Evolutionary conservation across 1,140 invertebrate genomes (phyloP).

Genomic region (Scaptomyza pallida): DNA sequence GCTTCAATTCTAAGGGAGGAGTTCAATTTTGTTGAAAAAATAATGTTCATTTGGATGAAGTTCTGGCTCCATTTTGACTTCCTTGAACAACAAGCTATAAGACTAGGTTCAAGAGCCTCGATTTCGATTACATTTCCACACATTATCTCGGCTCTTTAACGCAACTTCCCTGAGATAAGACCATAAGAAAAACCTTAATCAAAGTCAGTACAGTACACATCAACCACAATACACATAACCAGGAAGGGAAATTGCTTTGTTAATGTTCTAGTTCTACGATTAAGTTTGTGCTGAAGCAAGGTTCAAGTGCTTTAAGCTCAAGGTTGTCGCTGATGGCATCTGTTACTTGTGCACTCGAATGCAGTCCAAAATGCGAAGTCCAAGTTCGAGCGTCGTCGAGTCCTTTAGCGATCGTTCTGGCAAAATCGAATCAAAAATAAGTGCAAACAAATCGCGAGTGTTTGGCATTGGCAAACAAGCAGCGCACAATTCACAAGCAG

Average conservation of each 20-base stretch:
- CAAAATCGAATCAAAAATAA: slow-evolving; percentile 44
- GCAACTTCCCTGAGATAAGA: too few species aligned
- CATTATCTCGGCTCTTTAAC: too few species aligned
- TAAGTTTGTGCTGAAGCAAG: background rate
- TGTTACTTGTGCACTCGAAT: background rate
- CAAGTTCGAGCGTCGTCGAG: background rate
- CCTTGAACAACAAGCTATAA: too few species aligned
- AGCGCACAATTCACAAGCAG: slow-evolving; percentile 28
- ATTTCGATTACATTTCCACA: too few species aligned
- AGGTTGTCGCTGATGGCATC: background rate
- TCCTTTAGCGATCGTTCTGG: slow-evolving; percentile 16
- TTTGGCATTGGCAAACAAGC: slow-evolving; percentile 37
- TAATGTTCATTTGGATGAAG: too few species aligned
- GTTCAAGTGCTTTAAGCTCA: slow-evolving; percentile 3
- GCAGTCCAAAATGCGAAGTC: slow-evolving; percentile 1
- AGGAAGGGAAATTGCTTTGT: background rate
- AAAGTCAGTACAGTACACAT: too few species aligned
- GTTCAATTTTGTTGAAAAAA: too few species aligned
- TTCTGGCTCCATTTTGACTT: too few species aligned
- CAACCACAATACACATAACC: too few species aligned
- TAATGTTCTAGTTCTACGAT: background rate
- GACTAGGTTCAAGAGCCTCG: too few species aligned
- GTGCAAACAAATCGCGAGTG: slow-evolving; percentile 42
- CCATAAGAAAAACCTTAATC: too few species aligned
- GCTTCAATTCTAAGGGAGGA: too few species aligned